Evolutionary conservation across 2,113 vertebrate genomes (phyloP).

Genomic region (Trogon surrucura): DNA sequence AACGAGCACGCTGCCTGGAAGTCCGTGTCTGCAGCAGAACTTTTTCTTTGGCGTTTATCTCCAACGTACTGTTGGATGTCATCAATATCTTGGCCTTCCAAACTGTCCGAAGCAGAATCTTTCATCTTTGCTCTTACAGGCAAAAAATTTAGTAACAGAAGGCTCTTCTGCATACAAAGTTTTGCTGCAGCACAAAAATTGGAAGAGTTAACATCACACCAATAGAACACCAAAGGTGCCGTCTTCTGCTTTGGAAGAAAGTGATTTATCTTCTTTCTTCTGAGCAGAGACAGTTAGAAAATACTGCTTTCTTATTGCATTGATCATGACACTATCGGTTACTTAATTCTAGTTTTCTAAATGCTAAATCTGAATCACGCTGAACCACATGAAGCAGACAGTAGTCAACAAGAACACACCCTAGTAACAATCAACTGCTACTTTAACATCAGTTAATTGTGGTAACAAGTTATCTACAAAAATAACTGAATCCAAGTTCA

Average conservation of each 20-base stretch:
- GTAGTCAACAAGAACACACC: neutral
- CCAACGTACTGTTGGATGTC: slow-evolving; percentile 25
- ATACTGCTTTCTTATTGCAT: neutral
- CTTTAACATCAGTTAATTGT: neutral
- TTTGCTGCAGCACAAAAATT: slow-evolving; percentile 79
- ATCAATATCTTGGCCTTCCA: slow-evolving; percentile 10
- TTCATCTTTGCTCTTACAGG: slow-evolving; percentile 67
- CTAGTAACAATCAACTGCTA: neutral
- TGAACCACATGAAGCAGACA: neutral
- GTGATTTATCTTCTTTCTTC: neutral
- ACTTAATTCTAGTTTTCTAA: neutral
- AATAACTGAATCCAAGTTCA: neutral
- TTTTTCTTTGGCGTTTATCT: slow-evolving; percentile 57
- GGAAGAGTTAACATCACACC: neutral
- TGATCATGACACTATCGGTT: neutral
- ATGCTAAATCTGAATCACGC: neutral
- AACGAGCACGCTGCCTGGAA: slow-evolving; percentile 77
- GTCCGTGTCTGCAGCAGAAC: slow-evolving; percentile 78
- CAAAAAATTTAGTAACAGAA: slow-evolving; percentile 87
- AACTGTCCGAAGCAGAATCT: slow-evolving; percentile 28
- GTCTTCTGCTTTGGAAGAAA: neutral
- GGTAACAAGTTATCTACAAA: neutral
- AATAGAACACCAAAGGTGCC: neutral
- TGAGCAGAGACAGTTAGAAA: neutral
- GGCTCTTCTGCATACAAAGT: slow-evolving; percentile 91